A percentile compares a stretch with the other conserved stretches of the same genome.
Evolutionary conservation across 2,888 invertebrate genomes (phyloP).

Genomic region (Cosmia pyralina): DNA sequence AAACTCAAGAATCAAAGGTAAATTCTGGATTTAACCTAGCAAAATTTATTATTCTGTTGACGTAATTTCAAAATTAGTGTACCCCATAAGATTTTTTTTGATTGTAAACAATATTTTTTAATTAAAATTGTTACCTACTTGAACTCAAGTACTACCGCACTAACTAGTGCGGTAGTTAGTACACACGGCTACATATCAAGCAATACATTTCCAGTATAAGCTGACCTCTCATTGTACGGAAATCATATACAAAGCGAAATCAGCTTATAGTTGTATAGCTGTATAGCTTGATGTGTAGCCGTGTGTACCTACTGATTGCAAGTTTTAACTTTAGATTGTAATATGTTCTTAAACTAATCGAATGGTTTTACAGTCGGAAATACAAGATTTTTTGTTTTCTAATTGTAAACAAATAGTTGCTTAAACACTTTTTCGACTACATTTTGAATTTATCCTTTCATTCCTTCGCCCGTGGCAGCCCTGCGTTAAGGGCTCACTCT

Average conservation of each 20-base stretch:
- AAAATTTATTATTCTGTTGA: not conserved
- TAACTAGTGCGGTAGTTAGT: not conserved
- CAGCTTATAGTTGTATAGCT: no score
- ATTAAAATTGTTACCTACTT: not conserved
- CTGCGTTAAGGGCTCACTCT: conserved; percentile 73
- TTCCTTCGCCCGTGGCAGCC: conserved; percentile 66
- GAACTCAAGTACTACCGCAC: no score
- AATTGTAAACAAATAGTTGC: no score
- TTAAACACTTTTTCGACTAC: not conserved
- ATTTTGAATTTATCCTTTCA: not conserved
- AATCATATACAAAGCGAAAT: no score
- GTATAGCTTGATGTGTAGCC: no score
- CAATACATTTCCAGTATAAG: no score
- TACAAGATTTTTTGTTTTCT: not conserved
- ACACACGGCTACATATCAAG: not conserved
- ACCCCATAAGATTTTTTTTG: not conserved
- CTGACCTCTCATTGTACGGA: no score
- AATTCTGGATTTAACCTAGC: not conserved
- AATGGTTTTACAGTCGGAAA: not conserved
- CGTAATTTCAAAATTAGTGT: not conserved
- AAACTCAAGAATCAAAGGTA: not conserved
- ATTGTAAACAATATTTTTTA: not conserved
- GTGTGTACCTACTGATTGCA: not conserved
- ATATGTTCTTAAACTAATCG: not conserved
- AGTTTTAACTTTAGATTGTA: not conserved